Base-by-base conservation (phyloP, 2,888 invertebrate species). In the Eristalis tenax region DNA sequence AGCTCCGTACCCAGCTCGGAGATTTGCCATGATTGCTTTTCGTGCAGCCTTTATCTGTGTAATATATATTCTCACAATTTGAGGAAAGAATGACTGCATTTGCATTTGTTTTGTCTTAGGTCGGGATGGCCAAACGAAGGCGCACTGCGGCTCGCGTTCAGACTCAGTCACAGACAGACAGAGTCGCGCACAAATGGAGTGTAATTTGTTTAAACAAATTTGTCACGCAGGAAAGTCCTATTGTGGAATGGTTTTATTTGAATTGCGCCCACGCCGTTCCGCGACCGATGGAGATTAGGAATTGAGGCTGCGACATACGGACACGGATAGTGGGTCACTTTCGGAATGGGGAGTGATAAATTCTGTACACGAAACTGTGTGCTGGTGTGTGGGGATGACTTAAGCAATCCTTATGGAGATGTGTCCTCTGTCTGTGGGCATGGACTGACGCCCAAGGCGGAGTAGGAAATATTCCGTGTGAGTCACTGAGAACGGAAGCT, bases 121-220 rank as follows among this genome's bases (percentile, higher is more conserved):
- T 18, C n/a, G n/a, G 28, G 26, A 59, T 28, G 26, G 26, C 11
- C 59, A 23, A 23, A 10, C 59, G 13, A 59, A 15, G 26, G 26
- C 59, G 26, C 13, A 59, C 59, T 6, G 59, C 23, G 10, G n/a
- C n/a, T n/a, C 59, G 26, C 8, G 18, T 50, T 2, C 50, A 2
- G 50, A 50, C n/a, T 50, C 56, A 23, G 40, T 26, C 63, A 26
- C 59, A 69, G 43, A 26, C 59, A 69, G 43, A 71, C 38, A 77
- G 56, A 64, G 63, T 63, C 70, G 61, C 43, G 63, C 74, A 73
- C 79, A 83, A 83, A 83, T 83, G 71, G 73, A 56, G 83, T 71
- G 66, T 88, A 88, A 88, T 88, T 88, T 88, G 88, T 88, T 84
- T 88, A 88, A 88, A 88, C 88, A 88, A 84, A 88, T 88, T 88